Percentiles rank a stretch among this genome's conserved stretches.
These are phyloP conservation scores for Smittia aterrima DNA, from an alignment of 2,888 invertebrate species.

Conservation along the genomic window DNA sequence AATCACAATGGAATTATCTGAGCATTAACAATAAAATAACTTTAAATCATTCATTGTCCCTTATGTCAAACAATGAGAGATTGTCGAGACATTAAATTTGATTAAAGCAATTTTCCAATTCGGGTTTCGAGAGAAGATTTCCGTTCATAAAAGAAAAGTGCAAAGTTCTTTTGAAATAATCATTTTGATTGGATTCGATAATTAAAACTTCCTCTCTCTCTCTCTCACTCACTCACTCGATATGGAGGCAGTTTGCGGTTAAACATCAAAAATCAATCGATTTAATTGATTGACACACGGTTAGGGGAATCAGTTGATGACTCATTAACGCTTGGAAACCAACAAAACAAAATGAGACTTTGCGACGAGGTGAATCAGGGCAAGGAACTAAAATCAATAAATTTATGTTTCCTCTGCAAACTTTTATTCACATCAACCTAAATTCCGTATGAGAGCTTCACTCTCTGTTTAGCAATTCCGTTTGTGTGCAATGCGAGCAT, in stretches of 20 bases:
- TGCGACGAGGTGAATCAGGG: neutral
- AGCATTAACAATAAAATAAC: conserved; percentile 6
- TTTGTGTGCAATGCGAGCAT: neutral
- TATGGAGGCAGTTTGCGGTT: neutral
- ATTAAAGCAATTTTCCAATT: conserved; percentile 24
- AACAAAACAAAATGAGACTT: neutral
- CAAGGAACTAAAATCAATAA: neutral
- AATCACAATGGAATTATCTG: neutral
- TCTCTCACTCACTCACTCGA: too few species aligned
- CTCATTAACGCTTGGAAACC: conserved; percentile 10
- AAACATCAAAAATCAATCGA: conserved; percentile 1
- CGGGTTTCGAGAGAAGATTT: conserved; percentile 2
- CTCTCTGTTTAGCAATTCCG: neutral
- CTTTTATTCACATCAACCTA: neutral
- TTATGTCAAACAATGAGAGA: neutral
- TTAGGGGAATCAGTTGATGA: neutral
- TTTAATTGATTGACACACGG: neutral
- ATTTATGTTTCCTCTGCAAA: too few species aligned
- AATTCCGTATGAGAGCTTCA: neutral
- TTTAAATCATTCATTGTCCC: conserved; percentile 2
- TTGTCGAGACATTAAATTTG: conserved; percentile 4
- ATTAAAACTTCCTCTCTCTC: neutral
- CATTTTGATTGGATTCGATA: neutral
- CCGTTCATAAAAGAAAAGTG: neutral
- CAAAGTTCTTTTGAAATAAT: neutral